phyloP scores from a whole-genome alignment of 2,888 invertebrate genomes.

The Standfussiana lucernea region DNA sequence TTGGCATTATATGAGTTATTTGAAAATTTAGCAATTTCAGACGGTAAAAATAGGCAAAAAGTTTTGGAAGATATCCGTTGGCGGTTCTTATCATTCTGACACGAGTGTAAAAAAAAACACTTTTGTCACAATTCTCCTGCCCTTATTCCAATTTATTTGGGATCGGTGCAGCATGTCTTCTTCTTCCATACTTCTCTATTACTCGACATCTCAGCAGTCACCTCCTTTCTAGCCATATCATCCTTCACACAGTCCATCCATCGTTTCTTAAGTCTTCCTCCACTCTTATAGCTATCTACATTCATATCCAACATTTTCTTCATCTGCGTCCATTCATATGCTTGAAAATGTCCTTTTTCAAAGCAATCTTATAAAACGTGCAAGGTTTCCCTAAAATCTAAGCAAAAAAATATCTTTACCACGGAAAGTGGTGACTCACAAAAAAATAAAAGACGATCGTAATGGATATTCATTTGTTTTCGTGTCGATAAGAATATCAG shows the following conservation, averaged over 20 bases:
- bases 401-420: not conserved
- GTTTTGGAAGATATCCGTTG: not conserved
- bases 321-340: not conserved
- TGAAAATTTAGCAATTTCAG: too few species aligned
- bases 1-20: too few species aligned
- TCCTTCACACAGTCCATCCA: not conserved
- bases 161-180: not conserved
- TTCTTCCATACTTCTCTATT: not conserved
- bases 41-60: not conserved
- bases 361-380: not conserved
- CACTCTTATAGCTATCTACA: too few species aligned
- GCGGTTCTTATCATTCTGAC: not conserved
- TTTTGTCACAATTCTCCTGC: not conserved
- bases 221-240: too few species aligned
- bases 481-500: constrained; percentile 36
- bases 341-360: not conserved
- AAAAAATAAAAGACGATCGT: constrained; percentile 32
- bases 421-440: constrained; percentile 37
- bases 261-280: too few species aligned
- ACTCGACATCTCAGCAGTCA: not conserved
- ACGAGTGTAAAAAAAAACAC: not conserved
- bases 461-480: constrained; percentile 55
- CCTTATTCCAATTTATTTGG: not conserved
- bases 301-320: too few species aligned
- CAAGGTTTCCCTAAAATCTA: not conserved